These are phyloP conservation scores for Origma solitaria DNA, from an alignment of 2,113 vertebrate genomes.

Conservation along the genomic window DNA sequence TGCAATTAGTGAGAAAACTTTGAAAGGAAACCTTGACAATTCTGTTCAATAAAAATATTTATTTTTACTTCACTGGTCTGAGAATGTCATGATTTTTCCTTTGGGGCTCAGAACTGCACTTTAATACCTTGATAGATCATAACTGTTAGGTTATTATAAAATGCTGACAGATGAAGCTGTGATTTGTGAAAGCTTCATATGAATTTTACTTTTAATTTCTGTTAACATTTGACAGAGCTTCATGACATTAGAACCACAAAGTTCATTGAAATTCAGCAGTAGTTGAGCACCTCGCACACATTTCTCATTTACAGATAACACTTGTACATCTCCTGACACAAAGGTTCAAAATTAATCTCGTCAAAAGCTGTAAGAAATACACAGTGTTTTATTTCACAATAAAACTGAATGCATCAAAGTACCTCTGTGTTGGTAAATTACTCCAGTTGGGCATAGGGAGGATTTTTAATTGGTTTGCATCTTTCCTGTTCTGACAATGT, in stretches of 20 bases:
- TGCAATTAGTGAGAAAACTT: slow-evolving; percentile 62
- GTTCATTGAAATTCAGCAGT: slow-evolving; percentile 72
- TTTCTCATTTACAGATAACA: slow-evolving; percentile 68
- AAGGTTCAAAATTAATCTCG: slow-evolving; percentile 65
- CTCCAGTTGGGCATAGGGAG: slow-evolving; percentile 26
- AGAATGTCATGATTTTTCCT: slow-evolving; percentile 63
- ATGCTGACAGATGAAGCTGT: slow-evolving; percentile 67
- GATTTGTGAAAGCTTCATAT: slow-evolving; percentile 69
- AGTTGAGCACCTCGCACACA: slow-evolving; percentile 42
- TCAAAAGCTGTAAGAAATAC: slow-evolving; percentile 32
- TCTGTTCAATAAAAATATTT: slow-evolving; percentile 62
- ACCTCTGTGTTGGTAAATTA: slow-evolving; percentile 42
- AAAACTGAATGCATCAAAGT: slow-evolving; percentile 46
- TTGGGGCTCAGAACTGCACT: slow-evolving; percentile 25
- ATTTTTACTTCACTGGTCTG: slow-evolving; percentile 56
- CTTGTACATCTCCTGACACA: slow-evolving; percentile 68
- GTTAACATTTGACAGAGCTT: slow-evolving; percentile 73
- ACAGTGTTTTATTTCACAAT: slow-evolving; percentile 61
- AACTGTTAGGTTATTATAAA: slow-evolving; percentile 69
- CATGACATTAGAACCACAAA: slow-evolving; percentile 63
- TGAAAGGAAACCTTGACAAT: slow-evolving; percentile 61
- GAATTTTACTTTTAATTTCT: slow-evolving; percentile 73
- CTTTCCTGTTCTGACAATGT: slow-evolving; percentile 38
- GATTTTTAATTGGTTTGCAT: slow-evolving; percentile 65
- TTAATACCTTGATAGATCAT: slow-evolving; percentile 61